Conservation (phyloP, 1,140 invertebrate species). For the Panagrolaimus sp. region DNA sequence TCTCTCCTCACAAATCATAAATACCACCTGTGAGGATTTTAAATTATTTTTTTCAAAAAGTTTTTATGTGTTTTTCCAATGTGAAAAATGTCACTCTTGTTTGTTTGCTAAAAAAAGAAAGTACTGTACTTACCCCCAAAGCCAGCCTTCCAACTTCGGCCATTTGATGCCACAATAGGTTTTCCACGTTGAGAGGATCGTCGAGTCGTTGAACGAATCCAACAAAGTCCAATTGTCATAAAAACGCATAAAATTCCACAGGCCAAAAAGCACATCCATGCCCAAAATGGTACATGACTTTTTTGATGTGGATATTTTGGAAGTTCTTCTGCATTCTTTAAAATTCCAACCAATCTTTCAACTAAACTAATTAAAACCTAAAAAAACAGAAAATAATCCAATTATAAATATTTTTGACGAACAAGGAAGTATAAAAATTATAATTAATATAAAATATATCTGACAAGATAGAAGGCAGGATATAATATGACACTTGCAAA, state of each 20-base stretch:
- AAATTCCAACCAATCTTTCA: neutral
- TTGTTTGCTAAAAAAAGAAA: neutral
- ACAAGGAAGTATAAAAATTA: too few relatives aligned
- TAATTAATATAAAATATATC: neutral
- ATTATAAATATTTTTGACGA: too few relatives aligned
- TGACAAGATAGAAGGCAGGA: neutral
- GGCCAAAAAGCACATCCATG: slow-evolving; percentile 22
- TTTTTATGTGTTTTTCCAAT: too few relatives aligned
- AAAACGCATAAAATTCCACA: slow-evolving; percentile 23
- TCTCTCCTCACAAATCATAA: too few relatives aligned
- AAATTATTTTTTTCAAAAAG: too few relatives aligned
- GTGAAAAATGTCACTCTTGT: too few relatives aligned
- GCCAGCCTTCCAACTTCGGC: slow-evolving; percentile 25
- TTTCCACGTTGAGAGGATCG: slow-evolving; percentile 19
- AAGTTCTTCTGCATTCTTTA: neutral
- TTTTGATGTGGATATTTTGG: neutral
- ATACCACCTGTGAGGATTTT: too few relatives aligned
- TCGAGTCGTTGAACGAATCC: slow-evolving; percentile 22
- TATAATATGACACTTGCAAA: neutral
- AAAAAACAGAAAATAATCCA: neutral
- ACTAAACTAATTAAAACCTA: slow-evolving; percentile 10
- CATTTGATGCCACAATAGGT: slow-evolving; percentile 8
- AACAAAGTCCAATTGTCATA: slow-evolving; percentile 26
- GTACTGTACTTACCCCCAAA: slow-evolving; percentile 16
- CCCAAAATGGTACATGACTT: slow-evolving; percentile 29